Evolutionary conservation across 2,113 vertebrate genomes (phyloP).

Genomic region (Paramisgurnus dabryanus): DNA sequence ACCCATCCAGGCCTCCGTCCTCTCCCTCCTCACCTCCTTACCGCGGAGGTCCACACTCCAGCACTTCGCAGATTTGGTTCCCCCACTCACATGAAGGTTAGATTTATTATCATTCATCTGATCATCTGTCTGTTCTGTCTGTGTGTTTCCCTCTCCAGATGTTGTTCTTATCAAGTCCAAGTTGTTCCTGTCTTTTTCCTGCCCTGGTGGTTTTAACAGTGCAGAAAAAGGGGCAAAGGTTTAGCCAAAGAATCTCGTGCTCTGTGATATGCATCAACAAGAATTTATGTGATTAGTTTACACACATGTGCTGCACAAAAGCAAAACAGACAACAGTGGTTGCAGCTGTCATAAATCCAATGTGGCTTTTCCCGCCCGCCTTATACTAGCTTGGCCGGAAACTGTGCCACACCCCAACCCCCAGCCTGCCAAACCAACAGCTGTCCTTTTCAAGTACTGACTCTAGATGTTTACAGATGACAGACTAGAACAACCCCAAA

Average conservation of each 20-base stretch:
- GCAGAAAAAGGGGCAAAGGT: conserved; percentile 66
- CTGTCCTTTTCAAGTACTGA: background rate
- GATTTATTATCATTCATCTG: conserved; percentile 32
- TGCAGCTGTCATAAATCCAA: conserved; percentile 45
- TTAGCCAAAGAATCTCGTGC: conserved; percentile 70
- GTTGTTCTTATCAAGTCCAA: background rate
- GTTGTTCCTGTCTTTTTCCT: conserved; percentile 26
- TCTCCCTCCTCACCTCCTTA: conserved; percentile 90
- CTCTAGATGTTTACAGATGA: conserved; percentile 25
- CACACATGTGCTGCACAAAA: conserved; percentile 13
- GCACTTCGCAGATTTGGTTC: conserved; percentile 96
- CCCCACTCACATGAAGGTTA: conserved; percentile 98
- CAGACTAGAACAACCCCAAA: background rate
- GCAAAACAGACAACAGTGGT: conserved; percentile 36
- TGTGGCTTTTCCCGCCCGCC: conserved; percentile 47
- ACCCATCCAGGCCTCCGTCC: conserved; percentile 82
- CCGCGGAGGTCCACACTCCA: conserved; percentile 85
- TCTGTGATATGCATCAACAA: conserved; percentile 66
- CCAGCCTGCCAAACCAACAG: conserved; percentile 14
- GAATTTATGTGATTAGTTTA: conserved; percentile 56
- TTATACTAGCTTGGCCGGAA: conserved; percentile 7
- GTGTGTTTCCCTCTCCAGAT: background rate
- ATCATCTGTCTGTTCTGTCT: background rate
- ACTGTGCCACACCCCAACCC: conserved; percentile 14
- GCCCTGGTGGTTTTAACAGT: conserved; percentile 59